Base-by-base conservation (phyloP, 2,113 vertebrate genomes). In the Gnathonemus echidnorhynchus region DNA sequence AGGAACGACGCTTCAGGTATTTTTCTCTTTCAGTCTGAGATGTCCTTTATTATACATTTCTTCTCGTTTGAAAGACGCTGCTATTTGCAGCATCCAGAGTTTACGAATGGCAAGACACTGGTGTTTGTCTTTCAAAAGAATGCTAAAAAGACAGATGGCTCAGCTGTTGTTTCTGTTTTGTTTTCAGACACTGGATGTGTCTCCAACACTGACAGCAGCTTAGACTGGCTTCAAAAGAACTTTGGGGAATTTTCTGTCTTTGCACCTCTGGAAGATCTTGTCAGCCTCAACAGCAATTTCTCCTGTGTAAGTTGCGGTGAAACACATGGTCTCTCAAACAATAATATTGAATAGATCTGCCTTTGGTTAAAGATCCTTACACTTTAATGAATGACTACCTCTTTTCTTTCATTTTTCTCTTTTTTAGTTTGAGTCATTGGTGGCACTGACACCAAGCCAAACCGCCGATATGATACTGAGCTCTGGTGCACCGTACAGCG, bases 211-310 rank as follows among this genome's bases (percentile, higher is more conserved):
- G 21, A 9, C 87, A 93, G 56, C 91, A 95, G 92, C n/a, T 80
- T 45, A 84, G 91, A 94, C 31, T 96, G 96, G 96, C 90, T 96
- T 89, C 90, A 87, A 87, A 90, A 10, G 62, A 96, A 96, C 91
- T 56, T 95, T 58, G 94, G 94, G 86, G 80, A 42, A 2, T 96
- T 96, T 92, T 90, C 91, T 17, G 27, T 0, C 10, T 21, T 95
- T 2, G 58, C 86, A 42, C 87, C 93, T 11, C 50, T 95, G 86
- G 0, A 0, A 0, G 93, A 95, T 1, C 62, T 96, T 21, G 27
- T 90, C 86, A 15, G 3, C n/a, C 92, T 95, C 50, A 93, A 94
- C 90, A 48, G 42, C 11, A 91, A 92, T 86, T 92, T 95, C 87
- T 93, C 93, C 50, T 89, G 11, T 0, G 94, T 95, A 88, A 92